Evolutionary conservation across 2,113 vertebrate genomes (phyloP).

Genomic region (Leptobrachium ailaonicum): DNA sequence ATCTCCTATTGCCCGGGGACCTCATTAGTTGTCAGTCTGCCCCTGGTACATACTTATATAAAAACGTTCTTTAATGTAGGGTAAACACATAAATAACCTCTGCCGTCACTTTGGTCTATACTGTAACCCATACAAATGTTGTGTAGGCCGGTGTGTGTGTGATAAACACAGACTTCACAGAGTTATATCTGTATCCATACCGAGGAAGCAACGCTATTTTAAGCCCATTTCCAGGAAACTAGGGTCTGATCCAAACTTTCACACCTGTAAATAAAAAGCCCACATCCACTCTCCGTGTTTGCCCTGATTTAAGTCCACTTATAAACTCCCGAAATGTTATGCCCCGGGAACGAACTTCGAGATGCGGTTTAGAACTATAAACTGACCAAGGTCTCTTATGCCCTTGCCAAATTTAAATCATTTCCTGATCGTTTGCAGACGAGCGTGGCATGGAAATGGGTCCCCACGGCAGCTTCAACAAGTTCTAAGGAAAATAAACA

Average conservation of each 20-base stretch:
- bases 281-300: constrained; percentile 33
- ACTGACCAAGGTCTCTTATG: constrained; percentile 8
- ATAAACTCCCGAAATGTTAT: constrained; percentile 31
- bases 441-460: constrained; percentile 4
- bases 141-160: constrained; percentile 10
- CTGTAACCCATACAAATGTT: background rate
- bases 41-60: too few relatives aligned
- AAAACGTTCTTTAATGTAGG: too few relatives aligned
- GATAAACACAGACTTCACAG: constrained; percentile 39
- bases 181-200: constrained; percentile 32
- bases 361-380: constrained; percentile 18
- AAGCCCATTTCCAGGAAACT: constrained; percentile 44
- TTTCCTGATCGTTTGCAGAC: constrained; percentile 36
- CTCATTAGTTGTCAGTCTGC: too few relatives aligned
- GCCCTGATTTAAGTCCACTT: constrained; percentile 39
- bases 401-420: constrained; percentile 41
- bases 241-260: constrained; percentile 34
- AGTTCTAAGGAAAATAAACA: constrained; percentile 42
- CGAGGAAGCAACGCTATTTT: constrained; percentile 38
- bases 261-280: constrained; percentile 37
- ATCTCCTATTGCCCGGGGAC: too few relatives aligned
- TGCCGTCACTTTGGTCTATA: too few relatives aligned
- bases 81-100: too few relatives aligned
- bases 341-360: constrained; percentile 20
- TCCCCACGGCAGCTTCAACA: constrained; percentile 36